Evolutionary conservation across 2,888 invertebrate genomes (phyloP).

Genomic region (Salticus scenicus): DNA sequence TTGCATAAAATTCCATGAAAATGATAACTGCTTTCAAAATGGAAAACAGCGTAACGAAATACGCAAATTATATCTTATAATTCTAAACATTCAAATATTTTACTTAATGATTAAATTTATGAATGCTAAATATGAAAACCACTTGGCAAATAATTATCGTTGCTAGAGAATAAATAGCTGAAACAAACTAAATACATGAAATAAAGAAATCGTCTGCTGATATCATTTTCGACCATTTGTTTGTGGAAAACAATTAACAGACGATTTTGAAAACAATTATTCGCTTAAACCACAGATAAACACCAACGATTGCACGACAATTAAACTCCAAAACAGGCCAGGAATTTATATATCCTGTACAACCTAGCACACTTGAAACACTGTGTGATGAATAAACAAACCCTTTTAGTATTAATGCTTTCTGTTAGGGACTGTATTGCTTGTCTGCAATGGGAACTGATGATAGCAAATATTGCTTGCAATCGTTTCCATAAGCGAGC

Average conservation of each 20-base stretch:
- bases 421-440: neutral
- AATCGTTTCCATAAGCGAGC: slow-evolving; percentile 33
- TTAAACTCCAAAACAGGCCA: neutral
- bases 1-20: too few species aligned
- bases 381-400: neutral
- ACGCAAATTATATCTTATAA: too few species aligned
- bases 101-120: too few species aligned
- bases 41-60: too few species aligned
- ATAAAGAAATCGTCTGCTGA: too few species aligned
- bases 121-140: too few species aligned
- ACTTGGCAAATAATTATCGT: too few species aligned
- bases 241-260: neutral
- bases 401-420: neutral
- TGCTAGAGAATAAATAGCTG: too few species aligned
- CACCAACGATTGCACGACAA: neutral
- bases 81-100: too few species aligned
- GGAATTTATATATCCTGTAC: neutral
- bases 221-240: neutral
- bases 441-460: neutral
- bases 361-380: neutral
- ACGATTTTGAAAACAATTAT: slow-evolving; percentile 9
- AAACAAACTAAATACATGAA: too few species aligned
- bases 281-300: neutral
- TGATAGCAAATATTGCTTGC: slow-evolving; percentile 33
- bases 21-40: too few species aligned